Evolutionary conservation across 2,888 invertebrate species (phyloP).

Genomic region (Aspidapion aeneum): DNA sequence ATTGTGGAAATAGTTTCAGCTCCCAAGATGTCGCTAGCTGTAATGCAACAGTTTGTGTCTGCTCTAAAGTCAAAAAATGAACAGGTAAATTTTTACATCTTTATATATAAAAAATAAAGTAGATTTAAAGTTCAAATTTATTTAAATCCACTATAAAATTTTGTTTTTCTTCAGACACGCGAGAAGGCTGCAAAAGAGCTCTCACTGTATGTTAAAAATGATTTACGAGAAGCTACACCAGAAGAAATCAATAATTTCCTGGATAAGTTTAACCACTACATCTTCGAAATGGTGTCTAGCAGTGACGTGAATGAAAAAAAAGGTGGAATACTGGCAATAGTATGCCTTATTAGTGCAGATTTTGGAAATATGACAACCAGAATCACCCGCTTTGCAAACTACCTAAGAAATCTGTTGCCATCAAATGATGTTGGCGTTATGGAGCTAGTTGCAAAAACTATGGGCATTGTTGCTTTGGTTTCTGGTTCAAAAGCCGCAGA

Average conservation of each 20-base stretch:
- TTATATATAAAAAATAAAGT: too few species aligned
- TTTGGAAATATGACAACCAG: constrained; percentile 88
- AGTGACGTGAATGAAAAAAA: constrained; percentile 92
- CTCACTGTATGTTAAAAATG: constrained; percentile 87
- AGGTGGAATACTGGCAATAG: constrained; percentile 95
- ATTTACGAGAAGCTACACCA: constrained; percentile 81
- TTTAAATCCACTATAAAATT: too few species aligned
- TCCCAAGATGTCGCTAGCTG: constrained; percentile 52
- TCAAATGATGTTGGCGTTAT: constrained; percentile 90
- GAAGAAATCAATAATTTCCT: constrained; percentile 90
- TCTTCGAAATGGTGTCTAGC: constrained; percentile 94
- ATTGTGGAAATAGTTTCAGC: neutral
- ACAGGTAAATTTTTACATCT: too few species aligned
- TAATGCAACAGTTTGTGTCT: constrained; percentile 77
- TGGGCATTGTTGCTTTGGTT: constrained; percentile 87
- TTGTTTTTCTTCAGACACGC: constrained; percentile 46
- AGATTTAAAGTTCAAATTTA: too few species aligned
- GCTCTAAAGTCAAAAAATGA: constrained; percentile 88
- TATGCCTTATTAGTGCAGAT: constrained; percentile 90
- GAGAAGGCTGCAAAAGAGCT: constrained; percentile 86
- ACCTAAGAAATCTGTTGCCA: constrained; percentile 83
- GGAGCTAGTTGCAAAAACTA: constrained; percentile 94
- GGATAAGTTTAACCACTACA: constrained; percentile 93
- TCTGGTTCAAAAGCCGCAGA: constrained; percentile 94
- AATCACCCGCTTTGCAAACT: constrained; percentile 90